Percentiles rank a stretch among this genome's conserved stretches.
Evolutionary conservation across 2,888 invertebrate species (phyloP).

Genomic region (Lepetodrilus schrolli): DNA sequence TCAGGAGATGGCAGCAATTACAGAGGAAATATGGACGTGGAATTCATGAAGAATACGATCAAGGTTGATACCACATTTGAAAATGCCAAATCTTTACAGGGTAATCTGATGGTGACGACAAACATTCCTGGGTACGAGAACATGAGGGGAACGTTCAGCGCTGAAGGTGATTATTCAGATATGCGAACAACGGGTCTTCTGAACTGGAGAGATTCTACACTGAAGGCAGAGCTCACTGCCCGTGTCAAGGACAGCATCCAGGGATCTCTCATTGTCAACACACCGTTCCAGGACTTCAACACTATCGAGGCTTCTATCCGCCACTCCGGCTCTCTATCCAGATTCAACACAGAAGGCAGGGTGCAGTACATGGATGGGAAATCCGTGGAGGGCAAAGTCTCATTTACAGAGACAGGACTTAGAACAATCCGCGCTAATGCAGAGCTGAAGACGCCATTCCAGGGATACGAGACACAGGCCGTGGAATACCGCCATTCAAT

Average conservation of each 20-base stretch:
- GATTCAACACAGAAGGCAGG: slow-evolving; percentile 40
- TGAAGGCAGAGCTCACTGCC: background rate
- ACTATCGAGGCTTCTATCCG: slow-evolving; percentile 30
- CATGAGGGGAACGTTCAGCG: background rate
- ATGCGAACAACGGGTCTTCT: background rate
- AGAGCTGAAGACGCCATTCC: slow-evolving; percentile 34
- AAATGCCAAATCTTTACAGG: background rate
- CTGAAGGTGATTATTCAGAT: background rate
- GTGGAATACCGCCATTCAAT: background rate
- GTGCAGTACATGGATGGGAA: slow-evolving; percentile 38
- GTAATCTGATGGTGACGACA: background rate
- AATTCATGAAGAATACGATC: background rate
- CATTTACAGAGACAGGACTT: background rate
- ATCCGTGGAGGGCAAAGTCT: background rate
- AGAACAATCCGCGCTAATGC: background rate
- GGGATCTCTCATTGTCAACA: slow-evolving; percentile 29
- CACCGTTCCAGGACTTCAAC: slow-evolving; percentile 31
- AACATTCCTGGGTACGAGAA: slow-evolving; percentile 12
- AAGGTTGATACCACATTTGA: background rate
- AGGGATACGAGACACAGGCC: background rate
- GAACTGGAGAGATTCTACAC: background rate
- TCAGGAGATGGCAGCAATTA: background rate
- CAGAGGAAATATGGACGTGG: background rate
- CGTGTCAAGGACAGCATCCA: background rate
- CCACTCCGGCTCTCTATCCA: slow-evolving; percentile 34